Percentiles rank a stretch among this genome's conserved stretches.
phyloP scores from a whole-genome alignment of 37 sponge, comb jelly and placozoan genomes.

The Ephydatia muelleri region DNA sequence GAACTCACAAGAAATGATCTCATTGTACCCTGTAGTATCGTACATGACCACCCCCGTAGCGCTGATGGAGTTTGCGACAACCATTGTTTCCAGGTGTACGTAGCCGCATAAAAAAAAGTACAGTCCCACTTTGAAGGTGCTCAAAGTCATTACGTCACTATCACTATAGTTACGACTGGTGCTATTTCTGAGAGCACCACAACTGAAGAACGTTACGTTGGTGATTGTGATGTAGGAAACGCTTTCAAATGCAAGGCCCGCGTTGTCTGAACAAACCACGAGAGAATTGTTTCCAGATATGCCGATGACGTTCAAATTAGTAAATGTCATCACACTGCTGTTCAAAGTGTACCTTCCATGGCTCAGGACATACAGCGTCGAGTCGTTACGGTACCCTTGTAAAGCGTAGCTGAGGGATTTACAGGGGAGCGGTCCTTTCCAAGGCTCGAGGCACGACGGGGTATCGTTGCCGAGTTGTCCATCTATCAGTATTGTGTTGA shows the following conservation, averaged over 20 bases:
- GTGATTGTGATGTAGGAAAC: constrained; percentile 10
- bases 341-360: neutral
- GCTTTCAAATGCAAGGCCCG: constrained; percentile 38
- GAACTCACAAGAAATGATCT: neutral
- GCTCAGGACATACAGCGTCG: neutral
- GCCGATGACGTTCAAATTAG: neutral
- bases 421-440: neutral
- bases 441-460: neutral
- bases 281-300: neutral
- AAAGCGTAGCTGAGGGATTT: neutral
- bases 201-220: neutral
- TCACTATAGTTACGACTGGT: constrained; percentile 6
- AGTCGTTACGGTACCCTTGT: neutral
- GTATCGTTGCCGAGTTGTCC: neutral
- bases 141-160: neutral
- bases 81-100: constrained; percentile 9
- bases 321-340: neutral
- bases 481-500: neutral
- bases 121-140: constrained; percentile 10
- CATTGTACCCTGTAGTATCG: constrained; percentile 6
- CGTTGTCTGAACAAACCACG: neutral
- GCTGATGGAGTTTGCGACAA: constrained; percentile 15
- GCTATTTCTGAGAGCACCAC: constrained; percentile 27
- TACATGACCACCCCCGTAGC: constrained; percentile 51
- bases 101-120: constrained; percentile 36